Base-by-base conservation (phyloP, 1,140 invertebrate species). In the Phymastichus coffea region DNA sequence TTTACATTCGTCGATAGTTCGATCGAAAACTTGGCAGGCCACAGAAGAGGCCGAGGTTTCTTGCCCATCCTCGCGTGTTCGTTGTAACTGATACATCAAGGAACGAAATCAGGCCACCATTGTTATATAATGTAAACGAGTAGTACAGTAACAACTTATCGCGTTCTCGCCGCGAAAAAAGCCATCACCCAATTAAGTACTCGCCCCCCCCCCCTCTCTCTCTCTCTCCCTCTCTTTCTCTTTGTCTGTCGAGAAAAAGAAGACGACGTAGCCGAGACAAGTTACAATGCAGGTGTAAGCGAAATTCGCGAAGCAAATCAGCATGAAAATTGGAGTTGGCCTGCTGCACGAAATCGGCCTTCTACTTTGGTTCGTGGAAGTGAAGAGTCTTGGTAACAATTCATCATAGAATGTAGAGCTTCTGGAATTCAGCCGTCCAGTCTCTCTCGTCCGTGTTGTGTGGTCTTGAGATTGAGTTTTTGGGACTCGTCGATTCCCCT, bases 331-430 rank as follows among this genome's bases (percentile, higher is more conserved):
- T 54, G 58, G 49, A n/a, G n/a, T n/a, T n/a, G n/a, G n/a, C n/a
- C n/a, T n/a, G n/a, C n/a, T n/a, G 53, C 52, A 57, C 43, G 37
- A 57, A 63, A 60, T 62, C 53, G 65, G 51, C 61, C 46, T 30
- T 63, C 37, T 47, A 43, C n/a, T n/a, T 33, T 57, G n/a, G 35
- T 76, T 74, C 67, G 65, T 67, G 66, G 73, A 72, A 74, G 46
- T 28, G 37, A 46, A 41, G 14, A 20, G n/a, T n/a, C n/a, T n/a
- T n/a, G n/a, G n/a, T 33, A 12, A 6, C 66, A 68, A 78, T 78
- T 70, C 75, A 77, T 78, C 76, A 78, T 78, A 78, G 75, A 76
- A 76, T 74, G 71, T 73, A 72, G n/a, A n/a, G 72, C 74, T 77
- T 75, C 69, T 76, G 76, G 74, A 78, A 78, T 77, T 77, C 66